These are phyloP conservation scores for Aproaerema taeniolella DNA, from an alignment of 2,888 invertebrate genomes.

Conservation along the genomic window DNA sequence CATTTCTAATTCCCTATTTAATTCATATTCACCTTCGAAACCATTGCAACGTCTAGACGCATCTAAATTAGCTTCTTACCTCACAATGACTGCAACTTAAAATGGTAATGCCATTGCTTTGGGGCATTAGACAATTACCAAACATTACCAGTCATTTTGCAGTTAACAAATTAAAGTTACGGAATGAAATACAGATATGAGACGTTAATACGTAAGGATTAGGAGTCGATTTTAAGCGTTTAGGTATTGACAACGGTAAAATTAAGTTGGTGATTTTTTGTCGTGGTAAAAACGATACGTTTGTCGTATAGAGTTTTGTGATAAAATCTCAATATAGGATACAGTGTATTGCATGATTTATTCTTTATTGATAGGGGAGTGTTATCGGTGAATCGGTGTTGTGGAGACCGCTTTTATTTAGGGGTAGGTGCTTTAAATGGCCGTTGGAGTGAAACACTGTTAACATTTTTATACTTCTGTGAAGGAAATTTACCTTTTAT, in stretches of 20 bases:
- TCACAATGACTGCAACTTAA: constrained; percentile 54
- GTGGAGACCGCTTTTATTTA: too few relatives aligned
- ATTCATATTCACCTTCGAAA: constrained; percentile 22
- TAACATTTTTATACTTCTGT: too few relatives aligned
- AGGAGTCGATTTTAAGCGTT: background rate
- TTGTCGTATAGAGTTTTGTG: constrained; percentile 44
- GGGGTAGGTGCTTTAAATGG: too few relatives aligned
- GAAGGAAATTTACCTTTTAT: too few relatives aligned
- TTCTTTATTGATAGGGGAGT: constrained; percentile 45
- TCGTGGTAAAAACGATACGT: constrained; percentile 49
- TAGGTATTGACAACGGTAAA: too few relatives aligned
- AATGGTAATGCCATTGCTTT: constrained; percentile 58
- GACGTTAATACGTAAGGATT: background rate
- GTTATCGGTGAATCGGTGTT: constrained; percentile 30
- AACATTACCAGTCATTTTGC: background rate
- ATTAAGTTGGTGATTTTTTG: constrained; percentile 1
- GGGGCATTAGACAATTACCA: constrained; percentile 44
- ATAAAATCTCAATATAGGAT: constrained; percentile 52
- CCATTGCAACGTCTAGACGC: constrained; percentile 61
- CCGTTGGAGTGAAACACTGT: too few relatives aligned
- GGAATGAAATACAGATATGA: too few relatives aligned
- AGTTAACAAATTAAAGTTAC: too few relatives aligned
- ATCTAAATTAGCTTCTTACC: constrained; percentile 54
- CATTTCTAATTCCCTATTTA: too few relatives aligned
- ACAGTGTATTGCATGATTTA: constrained; percentile 48